Percentiles rank a stretch among this genome's conserved stretches.
phyloP scores from a whole-genome alignment of 1,140 invertebrate species.

The Heliconius hewitsoni region DNA sequence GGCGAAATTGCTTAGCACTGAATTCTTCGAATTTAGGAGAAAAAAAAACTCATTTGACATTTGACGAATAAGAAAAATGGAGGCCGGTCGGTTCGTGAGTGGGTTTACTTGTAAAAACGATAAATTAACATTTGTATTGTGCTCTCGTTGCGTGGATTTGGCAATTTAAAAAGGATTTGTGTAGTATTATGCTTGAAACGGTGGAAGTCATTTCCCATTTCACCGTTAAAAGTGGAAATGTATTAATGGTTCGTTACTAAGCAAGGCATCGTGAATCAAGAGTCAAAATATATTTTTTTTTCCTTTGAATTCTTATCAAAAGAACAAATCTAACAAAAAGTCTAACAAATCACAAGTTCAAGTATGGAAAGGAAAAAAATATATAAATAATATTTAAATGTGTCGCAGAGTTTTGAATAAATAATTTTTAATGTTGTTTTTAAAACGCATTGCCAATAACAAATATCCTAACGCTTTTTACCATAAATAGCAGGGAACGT shows the following conservation, averaged over 20 bases:
- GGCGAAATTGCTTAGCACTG: constrained; percentile 19
- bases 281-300: not conserved
- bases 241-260: constrained; percentile 5
- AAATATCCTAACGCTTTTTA: not conserved
- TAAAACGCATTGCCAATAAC: not conserved
- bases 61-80: constrained; percentile 26
- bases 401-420: not conserved
- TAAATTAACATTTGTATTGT: constrained; percentile 16
- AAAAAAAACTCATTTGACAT: constrained; percentile 23
- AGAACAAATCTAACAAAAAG: not conserved
- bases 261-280: not conserved
- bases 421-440: not conserved
- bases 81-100: constrained; percentile 16
- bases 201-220: constrained; percentile 4
- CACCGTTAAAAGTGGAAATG: not conserved
- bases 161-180: constrained; percentile 15
- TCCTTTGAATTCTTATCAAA: not conserved
- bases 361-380: not conserved
- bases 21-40: constrained; percentile 23
- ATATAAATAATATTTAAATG: not conserved
- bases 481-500: not conserved
- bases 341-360: not conserved
- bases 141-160: constrained; percentile 12
- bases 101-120: constrained; percentile 9
- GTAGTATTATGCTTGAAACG: constrained; percentile 11